Evolutionary conservation across 2,888 invertebrate genomes (phyloP).

Genomic region (Sesamia inferens): DNA sequence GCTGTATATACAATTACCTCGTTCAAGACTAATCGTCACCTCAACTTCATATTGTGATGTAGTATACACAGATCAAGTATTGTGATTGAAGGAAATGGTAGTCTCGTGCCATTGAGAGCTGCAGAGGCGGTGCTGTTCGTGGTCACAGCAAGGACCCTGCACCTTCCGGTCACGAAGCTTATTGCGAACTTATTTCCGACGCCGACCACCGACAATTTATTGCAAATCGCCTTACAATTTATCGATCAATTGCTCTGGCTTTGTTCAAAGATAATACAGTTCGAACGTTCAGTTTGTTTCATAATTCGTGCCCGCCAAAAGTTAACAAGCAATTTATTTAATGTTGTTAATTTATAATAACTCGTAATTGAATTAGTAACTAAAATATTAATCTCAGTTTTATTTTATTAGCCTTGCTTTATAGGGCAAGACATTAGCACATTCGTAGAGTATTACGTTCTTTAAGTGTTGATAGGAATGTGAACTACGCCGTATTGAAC

Average conservation of each 20-base stretch:
- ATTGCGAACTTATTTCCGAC: conserved; percentile 74
- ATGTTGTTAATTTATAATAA: conserved; percentile 36
- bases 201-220: conserved; percentile 66
- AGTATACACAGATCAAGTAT: conserved; percentile 8
- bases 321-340: conserved; percentile 52
- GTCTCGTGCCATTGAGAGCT: conserved; percentile 38
- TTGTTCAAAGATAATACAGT: conserved; percentile 44
- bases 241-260: conserved; percentile 60
- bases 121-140: conserved; percentile 55
- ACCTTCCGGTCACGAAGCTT: conserved; percentile 79
- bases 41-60: background rate
- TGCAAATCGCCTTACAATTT: conserved; percentile 66
- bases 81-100: conserved; percentile 48
- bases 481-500: conserved; percentile 7
- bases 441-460: background rate
- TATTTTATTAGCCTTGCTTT: conserved; percentile 13
- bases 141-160: conserved; percentile 70
- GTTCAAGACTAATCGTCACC: background rate
- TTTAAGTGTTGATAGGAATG: conserved; percentile 6
- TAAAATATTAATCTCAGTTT: conserved; percentile 44
- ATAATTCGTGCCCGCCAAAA: conserved; percentile 52
- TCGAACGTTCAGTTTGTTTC: conserved; percentile 37
- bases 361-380: conserved; percentile 45
- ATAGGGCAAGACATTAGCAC: background rate
- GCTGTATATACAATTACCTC: conserved; percentile 5